These are phyloP conservation scores for Manis pentadactyla DNA, from an alignment of 2,797 vertebrate genomes.

Conservation along the genomic window DNA sequence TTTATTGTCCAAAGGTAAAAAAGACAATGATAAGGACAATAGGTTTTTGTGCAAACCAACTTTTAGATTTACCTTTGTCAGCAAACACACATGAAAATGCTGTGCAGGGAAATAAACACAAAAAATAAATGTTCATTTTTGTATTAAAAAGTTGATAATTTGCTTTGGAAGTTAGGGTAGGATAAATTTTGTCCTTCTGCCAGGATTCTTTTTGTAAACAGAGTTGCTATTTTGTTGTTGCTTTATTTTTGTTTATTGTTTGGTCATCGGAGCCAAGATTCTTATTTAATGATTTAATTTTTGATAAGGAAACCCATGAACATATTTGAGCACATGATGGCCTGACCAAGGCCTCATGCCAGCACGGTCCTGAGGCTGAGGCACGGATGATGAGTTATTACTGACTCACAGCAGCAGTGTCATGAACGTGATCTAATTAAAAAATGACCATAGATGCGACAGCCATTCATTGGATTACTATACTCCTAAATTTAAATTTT, in stretches of 20 bases:
- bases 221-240: not conserved
- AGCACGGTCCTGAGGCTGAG: not conserved
- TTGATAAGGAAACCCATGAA: conserved; percentile 52
- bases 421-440: conserved; percentile 63
- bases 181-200: not conserved
- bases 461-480: conserved; percentile 53
- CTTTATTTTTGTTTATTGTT: not conserved
- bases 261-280: not conserved
- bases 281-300: conserved; percentile 53
- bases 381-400: conserved; percentile 12
- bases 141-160: not conserved
- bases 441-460: conserved; percentile 32
- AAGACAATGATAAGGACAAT: not conserved
- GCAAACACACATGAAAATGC: not conserved
- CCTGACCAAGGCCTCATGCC: not conserved
- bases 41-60: not conserved
- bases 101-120: not conserved
- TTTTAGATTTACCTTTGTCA: not conserved
- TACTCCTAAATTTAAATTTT: conserved; percentile 64
- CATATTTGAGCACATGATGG: not conserved
- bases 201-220: not conserved
- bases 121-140: not conserved
- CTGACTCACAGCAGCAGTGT: not conserved
- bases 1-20: not conserved
- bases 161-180: conserved; percentile 8